Evolutionary conservation across 1,140 invertebrate genomes (phyloP).

Genomic region (Globodera ellingtonae): DNA sequence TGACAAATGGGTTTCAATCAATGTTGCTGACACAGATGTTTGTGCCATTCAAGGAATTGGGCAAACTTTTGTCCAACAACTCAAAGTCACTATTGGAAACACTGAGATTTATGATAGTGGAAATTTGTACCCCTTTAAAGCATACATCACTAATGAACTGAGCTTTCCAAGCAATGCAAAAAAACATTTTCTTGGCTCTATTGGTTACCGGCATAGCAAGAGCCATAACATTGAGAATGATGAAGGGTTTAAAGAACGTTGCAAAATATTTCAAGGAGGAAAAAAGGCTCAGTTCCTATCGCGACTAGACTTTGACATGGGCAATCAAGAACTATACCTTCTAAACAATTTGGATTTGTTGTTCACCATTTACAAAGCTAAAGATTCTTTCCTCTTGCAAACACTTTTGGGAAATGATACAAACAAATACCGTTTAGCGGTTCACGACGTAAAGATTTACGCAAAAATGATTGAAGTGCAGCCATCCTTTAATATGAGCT

Average conservation of each 20-base stretch:
- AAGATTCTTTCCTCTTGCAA: constrained; percentile 20
- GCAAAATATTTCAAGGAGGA: constrained; percentile 6
- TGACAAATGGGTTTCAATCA: constrained; percentile 3
- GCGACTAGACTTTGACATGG: constrained; percentile 37
- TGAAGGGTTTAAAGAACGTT: constrained; percentile 6
- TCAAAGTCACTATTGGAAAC: constrained; percentile 23
- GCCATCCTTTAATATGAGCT: neutral
- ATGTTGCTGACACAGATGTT: neutral
- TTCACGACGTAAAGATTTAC: constrained; percentile 22
- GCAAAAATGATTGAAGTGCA: no score
- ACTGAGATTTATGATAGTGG: constrained; percentile 21
- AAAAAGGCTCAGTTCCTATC: constrained; percentile 25
- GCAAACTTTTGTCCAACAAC: constrained; percentile 28
- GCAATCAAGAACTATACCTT: constrained; percentile 14
- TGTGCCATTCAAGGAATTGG: constrained; percentile 24
- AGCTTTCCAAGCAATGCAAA: constrained; percentile 12
- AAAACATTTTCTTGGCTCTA: constrained; percentile 17
- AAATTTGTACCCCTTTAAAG: neutral
- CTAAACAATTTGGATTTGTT: neutral
- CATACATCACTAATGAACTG: constrained; percentile 20
- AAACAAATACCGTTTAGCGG: neutral
- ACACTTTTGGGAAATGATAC: neutral
- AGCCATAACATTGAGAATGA: neutral
- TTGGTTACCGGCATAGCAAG: neutral
- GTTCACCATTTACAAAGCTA: constrained; percentile 26